These are phyloP conservation scores for Pangasius krempfi DNA, from an alignment of 2,797 vertebrate genomes.

Conservation along the genomic window DNA sequence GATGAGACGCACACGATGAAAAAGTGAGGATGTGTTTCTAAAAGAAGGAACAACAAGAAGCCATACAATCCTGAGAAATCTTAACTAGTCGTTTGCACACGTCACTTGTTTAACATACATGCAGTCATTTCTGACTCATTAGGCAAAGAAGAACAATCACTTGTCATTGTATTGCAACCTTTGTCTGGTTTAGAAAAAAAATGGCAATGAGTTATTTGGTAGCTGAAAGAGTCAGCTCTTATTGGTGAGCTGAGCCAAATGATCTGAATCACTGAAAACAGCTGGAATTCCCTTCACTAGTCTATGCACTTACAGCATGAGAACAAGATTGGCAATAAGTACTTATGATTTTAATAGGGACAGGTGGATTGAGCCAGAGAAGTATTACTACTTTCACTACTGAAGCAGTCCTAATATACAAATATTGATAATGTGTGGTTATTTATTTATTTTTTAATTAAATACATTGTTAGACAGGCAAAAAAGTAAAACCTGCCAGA, in stretches of 20 bases:
- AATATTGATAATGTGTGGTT: neutral
- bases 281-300: neutral
- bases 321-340: neutral
- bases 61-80: neutral
- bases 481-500: neutral
- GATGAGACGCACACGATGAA: neutral
- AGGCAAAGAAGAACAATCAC: neutral
- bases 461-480: neutral
- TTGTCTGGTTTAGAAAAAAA: neutral
- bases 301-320: neutral
- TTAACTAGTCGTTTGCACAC: neutral
- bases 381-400: neutral
- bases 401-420: neutral
- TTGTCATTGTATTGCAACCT: neutral
- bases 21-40: constrained; percentile 19
- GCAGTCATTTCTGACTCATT: neutral
- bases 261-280: neutral
- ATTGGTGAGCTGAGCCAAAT: neutral
- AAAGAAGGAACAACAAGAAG: neutral
- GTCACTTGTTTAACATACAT: neutral
- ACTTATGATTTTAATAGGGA: neutral
- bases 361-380: neutral
- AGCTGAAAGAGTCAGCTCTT: neutral
- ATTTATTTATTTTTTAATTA: neutral
- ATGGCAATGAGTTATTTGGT: neutral